Evolutionary conservation across 2,797 vertebrate species (phyloP), one percentile per base, ranked within the genome.

Genomic region (Dendrocincla tyrannina): DNA sequence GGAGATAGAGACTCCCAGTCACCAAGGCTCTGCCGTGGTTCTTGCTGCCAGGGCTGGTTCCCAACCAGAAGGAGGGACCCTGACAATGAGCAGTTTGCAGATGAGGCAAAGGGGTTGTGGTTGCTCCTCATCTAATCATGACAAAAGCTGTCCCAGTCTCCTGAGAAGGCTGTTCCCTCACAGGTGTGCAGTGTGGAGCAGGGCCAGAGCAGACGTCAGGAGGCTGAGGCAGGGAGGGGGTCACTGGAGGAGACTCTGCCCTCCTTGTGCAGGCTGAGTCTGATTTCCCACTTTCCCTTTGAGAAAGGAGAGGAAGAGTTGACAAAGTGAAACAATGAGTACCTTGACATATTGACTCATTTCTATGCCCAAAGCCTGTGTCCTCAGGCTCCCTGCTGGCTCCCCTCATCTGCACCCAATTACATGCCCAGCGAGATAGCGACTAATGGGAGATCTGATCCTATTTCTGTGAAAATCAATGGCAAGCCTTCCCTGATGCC

Each of bases 261-360:
- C 7, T 53, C 16, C 60, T 52, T 4, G 28, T 0, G 1, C 3
- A 2, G 14, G 28, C 44, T 7, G 0, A 0, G 1, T 23, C 28
- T 19, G 56, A 56, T 83, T 80, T 89, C 77, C n/a, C 27, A 0
- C 0, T 68, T 53, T 78, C 22, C 3, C 13, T 76, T 66, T 23
- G 52, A 76, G 66, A 75, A 56, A 77, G 46, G 80, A 64, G 41
- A 76, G 32, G n/a, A 91, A 52, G 59, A 70, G 20, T 17, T 64
- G 49, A 52, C 9, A 28, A 77, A 83, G 19, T 17, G 67, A 85
- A 93, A 81, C 33, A 44, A 63, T 47, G 62, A 79, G 6, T 42
- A 32, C 33, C 19, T 47, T 69, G 46, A 62, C 11, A 15, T 27
- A n/a, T 0, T 33, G 47, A 55, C 53, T 88, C 6, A 28, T 53